phyloP scores from a whole-genome alignment of 2,888 invertebrate genomes.

The Sisyra nigra region DNA sequence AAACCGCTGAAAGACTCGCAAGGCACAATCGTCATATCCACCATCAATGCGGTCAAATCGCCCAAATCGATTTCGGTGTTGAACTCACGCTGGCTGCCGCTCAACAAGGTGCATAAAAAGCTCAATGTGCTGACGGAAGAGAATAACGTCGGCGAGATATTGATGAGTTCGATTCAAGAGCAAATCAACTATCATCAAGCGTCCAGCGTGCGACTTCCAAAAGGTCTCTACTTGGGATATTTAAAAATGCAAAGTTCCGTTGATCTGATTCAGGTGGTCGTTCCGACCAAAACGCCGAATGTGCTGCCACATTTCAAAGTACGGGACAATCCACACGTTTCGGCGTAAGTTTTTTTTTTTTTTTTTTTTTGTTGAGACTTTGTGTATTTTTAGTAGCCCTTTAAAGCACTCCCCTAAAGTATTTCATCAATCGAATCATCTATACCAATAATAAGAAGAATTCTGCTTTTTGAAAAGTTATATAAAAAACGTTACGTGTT shows the following conservation, averaged over 20 bases:
- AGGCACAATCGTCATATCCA: constrained; percentile 81
- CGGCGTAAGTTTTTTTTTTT: constrained; percentile 52
- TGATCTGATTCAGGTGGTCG: constrained; percentile 84
- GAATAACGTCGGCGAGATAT: constrained; percentile 62
- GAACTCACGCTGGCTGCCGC: constrained; percentile 84
- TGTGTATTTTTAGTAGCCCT: neutral
- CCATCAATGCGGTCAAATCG: constrained; percentile 64
- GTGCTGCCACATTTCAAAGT: constrained; percentile 88
- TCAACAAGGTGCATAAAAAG: constrained; percentile 69
- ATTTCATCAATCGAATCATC: too few relatives aligned
- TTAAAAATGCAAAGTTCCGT: constrained; percentile 93
- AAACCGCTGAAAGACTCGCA: constrained; percentile 77
- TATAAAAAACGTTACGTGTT: too few relatives aligned
- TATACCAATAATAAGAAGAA: too few relatives aligned
- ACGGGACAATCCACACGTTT: constrained; percentile 89
- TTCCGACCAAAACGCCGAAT: constrained; percentile 84
- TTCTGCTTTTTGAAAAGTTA: too few relatives aligned
- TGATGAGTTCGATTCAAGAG: constrained; percentile 76
- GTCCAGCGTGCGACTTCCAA: constrained; percentile 63
- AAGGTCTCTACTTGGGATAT: constrained; percentile 90
- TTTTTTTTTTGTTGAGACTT: constrained; percentile 1
- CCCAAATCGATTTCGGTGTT: constrained; percentile 77
- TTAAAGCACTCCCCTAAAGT: too few relatives aligned
- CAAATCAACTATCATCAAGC: constrained; percentile 61
- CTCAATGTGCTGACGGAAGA: constrained; percentile 56